These are phyloP conservation scores for Felis chaus DNA, from an alignment of 2,113 vertebrate species.

Conservation along the genomic window DNA sequence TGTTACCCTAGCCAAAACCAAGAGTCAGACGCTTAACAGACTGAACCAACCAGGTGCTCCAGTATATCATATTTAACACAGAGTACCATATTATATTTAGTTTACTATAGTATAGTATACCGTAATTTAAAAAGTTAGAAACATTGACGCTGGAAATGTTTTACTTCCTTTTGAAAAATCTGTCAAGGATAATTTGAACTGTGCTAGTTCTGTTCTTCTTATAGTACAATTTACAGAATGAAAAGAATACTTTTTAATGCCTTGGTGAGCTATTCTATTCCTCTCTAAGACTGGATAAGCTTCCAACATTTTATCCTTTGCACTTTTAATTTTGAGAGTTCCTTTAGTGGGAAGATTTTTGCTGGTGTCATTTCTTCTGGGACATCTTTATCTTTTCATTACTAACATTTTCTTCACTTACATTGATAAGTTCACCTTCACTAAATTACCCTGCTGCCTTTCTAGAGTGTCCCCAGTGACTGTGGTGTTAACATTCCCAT, in stretches of 20 bases:
- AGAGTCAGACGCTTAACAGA: too few species aligned
- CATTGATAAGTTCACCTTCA: background rate
- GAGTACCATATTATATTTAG: background rate
- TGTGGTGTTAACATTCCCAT: background rate
- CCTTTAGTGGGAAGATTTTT: background rate
- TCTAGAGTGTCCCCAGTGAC: background rate
- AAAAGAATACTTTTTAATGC: background rate
- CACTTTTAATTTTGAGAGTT: background rate
- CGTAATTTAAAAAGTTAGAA: background rate
- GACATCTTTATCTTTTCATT: background rate
- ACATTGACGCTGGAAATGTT: background rate
- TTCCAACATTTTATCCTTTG: background rate
- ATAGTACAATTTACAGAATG: background rate
- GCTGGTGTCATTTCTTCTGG: background rate
- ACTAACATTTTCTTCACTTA: background rate
- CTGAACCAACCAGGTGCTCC: too few species aligned
- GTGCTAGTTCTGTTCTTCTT: background rate
- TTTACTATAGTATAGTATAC: background rate
- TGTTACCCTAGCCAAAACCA: too few species aligned
- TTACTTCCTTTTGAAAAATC: background rate
- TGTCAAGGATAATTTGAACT: background rate
- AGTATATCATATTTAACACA: background rate
- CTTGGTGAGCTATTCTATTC: background rate
- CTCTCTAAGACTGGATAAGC: background rate
- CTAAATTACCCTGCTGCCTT: background rate